Percentiles rank a stretch among this genome's conserved stretches.
Evolutionary conservation across 2,888 invertebrate species (phyloP).

Genomic region (Auanema sp.): DNA sequence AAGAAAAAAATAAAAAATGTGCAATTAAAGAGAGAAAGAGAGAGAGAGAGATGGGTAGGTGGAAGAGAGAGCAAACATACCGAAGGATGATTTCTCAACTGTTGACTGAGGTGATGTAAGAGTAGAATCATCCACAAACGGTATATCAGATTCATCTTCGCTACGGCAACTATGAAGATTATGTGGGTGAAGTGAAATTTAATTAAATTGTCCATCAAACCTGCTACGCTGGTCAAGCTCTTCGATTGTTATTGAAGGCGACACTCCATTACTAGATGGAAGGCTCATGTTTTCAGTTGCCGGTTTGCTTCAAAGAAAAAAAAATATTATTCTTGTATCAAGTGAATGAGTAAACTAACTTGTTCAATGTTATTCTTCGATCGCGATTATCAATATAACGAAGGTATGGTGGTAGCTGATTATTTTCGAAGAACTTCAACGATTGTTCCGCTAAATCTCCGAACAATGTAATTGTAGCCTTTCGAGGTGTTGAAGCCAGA

Average conservation of each 20-base stretch:
- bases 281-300: neutral
- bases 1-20: too few relatives aligned
- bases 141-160: conserved; percentile 8
- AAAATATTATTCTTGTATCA: conserved; percentile 5
- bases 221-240: conserved; percentile 1
- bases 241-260: conserved; percentile 20
- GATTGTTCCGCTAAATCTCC: conserved; percentile 5
- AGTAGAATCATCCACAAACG: conserved; percentile 13
- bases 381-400: conserved; percentile 10
- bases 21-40: too few relatives aligned
- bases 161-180: neutral
- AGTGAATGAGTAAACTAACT: conserved; percentile 2
- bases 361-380: conserved; percentile 1
- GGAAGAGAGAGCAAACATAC: too few relatives aligned
- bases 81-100: too few relatives aligned
- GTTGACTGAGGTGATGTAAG: conserved; percentile 14
- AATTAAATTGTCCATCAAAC: neutral
- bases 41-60: too few relatives aligned
- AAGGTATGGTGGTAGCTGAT: conserved; percentile 16
- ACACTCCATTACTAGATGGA: conserved; percentile 16
- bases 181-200: neutral
- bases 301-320: neutral
- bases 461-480: conserved; percentile 3
- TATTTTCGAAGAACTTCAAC: conserved; percentile 13
- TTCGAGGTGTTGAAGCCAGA: conserved; percentile 9